Conservation (phyloP, 2,113 vertebrate species). For the Quiscalus mexicanus region DNA sequence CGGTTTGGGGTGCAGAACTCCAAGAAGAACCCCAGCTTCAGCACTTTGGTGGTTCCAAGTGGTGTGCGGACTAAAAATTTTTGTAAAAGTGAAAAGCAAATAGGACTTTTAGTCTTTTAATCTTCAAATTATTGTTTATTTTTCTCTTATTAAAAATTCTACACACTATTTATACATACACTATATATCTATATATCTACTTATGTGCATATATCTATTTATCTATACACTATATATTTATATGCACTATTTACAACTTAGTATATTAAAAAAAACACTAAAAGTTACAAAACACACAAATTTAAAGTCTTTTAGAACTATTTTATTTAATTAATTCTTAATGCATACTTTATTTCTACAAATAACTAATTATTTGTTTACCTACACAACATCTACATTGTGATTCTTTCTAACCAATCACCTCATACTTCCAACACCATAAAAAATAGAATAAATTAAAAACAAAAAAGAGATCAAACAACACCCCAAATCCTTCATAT, state of each 20-base stretch:
- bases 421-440: neutral
- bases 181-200: too few species aligned
- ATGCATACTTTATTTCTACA: neutral
- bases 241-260: neutral
- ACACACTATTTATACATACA: neutral
- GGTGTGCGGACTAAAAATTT: neutral
- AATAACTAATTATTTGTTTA: neutral
- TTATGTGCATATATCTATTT: too few species aligned
- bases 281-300: neutral
- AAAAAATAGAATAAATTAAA: neutral
- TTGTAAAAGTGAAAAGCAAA: neutral
- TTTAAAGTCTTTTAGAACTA: neutral
- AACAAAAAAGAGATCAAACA: neutral
- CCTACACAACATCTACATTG: neutral
- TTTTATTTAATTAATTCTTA: neutral
- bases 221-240: neutral
- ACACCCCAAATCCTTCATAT: neutral
- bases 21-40: fast-evolving
- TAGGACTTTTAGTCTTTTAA: neutral
- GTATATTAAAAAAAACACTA: neutral
- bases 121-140: neutral
- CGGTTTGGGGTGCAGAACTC: neutral
- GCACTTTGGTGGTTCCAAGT: too few species aligned
- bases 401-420: neutral
- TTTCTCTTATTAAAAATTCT: neutral